Evolutionary conservation across 2,888 invertebrate species (phyloP), one percentile per base, ranked within the genome.

Genomic region (Clivina fossor): DNA sequence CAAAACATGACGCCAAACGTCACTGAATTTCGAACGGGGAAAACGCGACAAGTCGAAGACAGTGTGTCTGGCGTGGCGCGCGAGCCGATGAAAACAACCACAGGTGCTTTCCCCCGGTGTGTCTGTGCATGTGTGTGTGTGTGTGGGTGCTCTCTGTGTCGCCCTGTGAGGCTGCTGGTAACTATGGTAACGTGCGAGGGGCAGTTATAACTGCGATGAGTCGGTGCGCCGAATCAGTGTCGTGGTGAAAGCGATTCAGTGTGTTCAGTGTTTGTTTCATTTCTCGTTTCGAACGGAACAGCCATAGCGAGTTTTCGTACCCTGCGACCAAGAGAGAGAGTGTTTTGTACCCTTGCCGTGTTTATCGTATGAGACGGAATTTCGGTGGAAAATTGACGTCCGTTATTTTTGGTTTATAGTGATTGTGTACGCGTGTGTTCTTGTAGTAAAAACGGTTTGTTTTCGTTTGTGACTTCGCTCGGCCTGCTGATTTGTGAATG

Each of bases 171-270:
- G 57, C 57, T 41, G 32, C 40, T 47, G 20, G 65, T 65, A 63
- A 64, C 38, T 40, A 49, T 49, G 30, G 30, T 20, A 49, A 49
- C 49, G 40, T 30, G 63, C 60, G 64, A 65, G 71, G 70, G 69
- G 64, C 43, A 53, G 53, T 43, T 26, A 53, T 44, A 33, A 16
- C 24, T 40, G 50, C 50, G 41, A 30, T 41, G 50, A 11, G 46
- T 62, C 64, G 64, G 65, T 66, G 71, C 71, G 70, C 70, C 71
- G 70, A 70, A 68, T 55, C 55, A 47, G 47, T 47, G 55, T 40
- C 40, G 51, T 51, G 51, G 51, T 51, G 51, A 51, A 43, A 51
- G 43, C 41, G 43, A n/a, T n/a, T n/a, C n/a, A n/a, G n/a, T n/a
- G n/a, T n/a, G n/a, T n/a, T n/a, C n/a, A n/a, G n/a, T n/a, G n/a